Percentiles rank a stretch among this genome's conserved stretches.
These are phyloP conservation scores for Arnoldichthys spilopterus DNA, from an alignment of 2,797 vertebrate genomes.

Conservation along the genomic window DNA sequence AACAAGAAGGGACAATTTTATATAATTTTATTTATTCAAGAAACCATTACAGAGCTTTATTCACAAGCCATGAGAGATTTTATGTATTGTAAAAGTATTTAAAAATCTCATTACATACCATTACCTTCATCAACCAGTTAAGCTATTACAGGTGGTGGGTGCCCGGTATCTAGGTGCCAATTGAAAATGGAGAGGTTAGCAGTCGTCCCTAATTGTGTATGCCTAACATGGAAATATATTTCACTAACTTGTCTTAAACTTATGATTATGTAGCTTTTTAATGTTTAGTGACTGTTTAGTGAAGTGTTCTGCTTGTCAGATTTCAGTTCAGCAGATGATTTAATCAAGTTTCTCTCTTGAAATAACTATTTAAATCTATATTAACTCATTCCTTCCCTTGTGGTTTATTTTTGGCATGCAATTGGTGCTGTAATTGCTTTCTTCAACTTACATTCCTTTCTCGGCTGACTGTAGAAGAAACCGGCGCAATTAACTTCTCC, in stretches of 20 bases:
- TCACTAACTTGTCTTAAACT: not conserved
- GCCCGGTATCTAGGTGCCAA: not conserved
- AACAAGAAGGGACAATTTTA: no score
- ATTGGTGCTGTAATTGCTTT: slow-evolving; percentile 27
- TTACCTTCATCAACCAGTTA: not conserved
- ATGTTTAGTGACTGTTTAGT: no score
- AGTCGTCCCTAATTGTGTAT: no score
- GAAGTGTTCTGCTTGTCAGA: not conserved
- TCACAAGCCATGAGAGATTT: no score
- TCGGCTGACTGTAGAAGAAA: slow-evolving; percentile 41
- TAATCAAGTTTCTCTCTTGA: not conserved
- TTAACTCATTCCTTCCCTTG: slow-evolving; percentile 14
- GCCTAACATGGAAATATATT: not conserved
- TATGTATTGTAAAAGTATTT: no score
- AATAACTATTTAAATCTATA: slow-evolving; percentile 13
- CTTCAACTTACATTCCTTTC: slow-evolving; percentile 12
- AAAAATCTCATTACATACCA: not conserved
- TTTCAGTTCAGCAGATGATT: not conserved
- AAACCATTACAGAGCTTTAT: no score
- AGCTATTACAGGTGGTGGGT: not conserved
- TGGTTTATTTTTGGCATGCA: slow-evolving; percentile 27
- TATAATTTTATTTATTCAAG: no score
- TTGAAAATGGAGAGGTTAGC: not conserved
- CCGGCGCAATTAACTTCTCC: slow-evolving; percentile 70
- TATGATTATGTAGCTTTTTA: not conserved